Conservation (phyloP, 1,140 invertebrate species). For the Asbolus verrucosus region DNA sequence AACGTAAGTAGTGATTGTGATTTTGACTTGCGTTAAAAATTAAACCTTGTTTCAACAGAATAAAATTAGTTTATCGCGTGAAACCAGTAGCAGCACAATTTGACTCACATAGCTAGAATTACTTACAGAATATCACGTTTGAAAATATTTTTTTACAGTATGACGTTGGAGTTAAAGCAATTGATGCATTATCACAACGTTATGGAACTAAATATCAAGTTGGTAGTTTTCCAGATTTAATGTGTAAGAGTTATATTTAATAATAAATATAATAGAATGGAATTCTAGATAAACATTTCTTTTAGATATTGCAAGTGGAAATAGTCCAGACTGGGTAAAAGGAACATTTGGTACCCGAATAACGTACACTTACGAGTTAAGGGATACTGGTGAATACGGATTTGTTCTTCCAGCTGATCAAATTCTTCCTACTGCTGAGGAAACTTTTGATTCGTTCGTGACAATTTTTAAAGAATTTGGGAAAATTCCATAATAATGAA, state of each 20-base stretch:
- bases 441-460: conserved; percentile 75
- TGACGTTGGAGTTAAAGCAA: conserved; percentile 71
- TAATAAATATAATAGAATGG: no score
- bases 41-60: no score
- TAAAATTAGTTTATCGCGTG: no score
- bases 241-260: conserved; percentile 68
- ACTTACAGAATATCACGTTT: no score
- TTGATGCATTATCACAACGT: conserved; percentile 68
- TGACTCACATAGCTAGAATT: no score
- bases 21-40: no score
- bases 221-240: conserved; percentile 70
- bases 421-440: conserved; percentile 77
- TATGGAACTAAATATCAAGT: conserved; percentile 75
- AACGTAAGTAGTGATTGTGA: no score
- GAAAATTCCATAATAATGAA: no score
- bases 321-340: conserved; percentile 81
- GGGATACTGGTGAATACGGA: no score
- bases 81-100: no score
- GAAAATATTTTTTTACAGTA: conserved; percentile 62
- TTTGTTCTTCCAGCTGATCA: conserved; percentile 80
- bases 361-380: conserved; percentile 74
- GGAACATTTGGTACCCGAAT: conserved; percentile 73
- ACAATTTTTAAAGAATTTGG: conserved; percentile 68
- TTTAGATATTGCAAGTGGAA: conserved; percentile 72
- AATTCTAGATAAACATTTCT: conserved; percentile 28